Percentiles rank a stretch among this genome's conserved stretches.
These are phyloP conservation scores for Tychaedon coryphoeus DNA, from an alignment of 2,113 vertebrate genomes.

Conservation along the genomic window DNA sequence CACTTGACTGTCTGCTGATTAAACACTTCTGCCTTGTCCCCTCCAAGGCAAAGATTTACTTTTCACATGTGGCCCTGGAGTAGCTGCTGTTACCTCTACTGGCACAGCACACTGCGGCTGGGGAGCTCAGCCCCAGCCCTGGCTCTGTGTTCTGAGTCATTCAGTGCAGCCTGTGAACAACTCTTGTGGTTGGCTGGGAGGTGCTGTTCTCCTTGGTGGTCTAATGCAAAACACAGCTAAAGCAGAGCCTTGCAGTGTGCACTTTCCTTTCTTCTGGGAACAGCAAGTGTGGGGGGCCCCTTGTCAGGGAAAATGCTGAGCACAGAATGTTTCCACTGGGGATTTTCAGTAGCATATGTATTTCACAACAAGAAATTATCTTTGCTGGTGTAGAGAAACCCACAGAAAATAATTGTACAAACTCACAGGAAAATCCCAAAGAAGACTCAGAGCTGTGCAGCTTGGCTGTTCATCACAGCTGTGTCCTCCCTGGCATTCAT, in stretches of 20 bases:
- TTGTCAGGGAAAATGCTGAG: background rate
- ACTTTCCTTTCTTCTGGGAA: background rate
- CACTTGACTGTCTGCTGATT: constrained; percentile 42
- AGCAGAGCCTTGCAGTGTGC: background rate
- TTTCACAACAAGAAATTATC: background rate
- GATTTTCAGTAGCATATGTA: background rate
- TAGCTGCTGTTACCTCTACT: background rate
- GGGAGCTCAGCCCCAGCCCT: background rate
- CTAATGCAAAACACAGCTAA: background rate
- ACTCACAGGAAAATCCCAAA: background rate
- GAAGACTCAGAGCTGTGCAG: background rate
- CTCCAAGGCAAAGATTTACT: constrained; percentile 64
- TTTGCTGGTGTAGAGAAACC: background rate
- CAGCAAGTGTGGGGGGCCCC: background rate
- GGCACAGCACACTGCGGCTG: accelerated
- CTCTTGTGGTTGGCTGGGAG: background rate
- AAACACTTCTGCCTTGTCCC: constrained; percentile 21
- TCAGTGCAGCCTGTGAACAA: background rate
- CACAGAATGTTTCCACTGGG: accelerated
- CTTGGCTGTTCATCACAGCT: background rate
- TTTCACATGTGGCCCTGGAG: constrained; percentile 13
- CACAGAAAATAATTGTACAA: background rate
- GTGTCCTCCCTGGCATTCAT: background rate
- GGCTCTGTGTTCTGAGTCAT: background rate
- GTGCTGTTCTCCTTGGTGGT: background rate